phyloP scores from a whole-genome alignment of 2,888 invertebrate genomes.

The Patella depressa region DNA sequence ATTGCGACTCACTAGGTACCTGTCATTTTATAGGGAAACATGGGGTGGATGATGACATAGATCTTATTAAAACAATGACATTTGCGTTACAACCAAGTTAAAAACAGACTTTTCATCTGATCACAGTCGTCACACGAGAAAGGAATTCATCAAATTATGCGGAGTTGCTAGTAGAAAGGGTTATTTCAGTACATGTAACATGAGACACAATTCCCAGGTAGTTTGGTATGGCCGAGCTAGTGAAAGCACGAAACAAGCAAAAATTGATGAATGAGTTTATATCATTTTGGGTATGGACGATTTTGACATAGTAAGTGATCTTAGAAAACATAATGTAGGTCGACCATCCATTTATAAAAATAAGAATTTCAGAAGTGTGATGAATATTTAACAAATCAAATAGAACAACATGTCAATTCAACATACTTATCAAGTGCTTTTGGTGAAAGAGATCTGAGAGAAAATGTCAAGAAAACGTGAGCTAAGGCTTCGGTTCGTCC shows the following conservation, averaged over 20 bases:
- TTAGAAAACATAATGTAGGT: conserved; percentile 6
- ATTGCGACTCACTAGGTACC: not conserved
- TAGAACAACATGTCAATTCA: conserved; percentile 15
- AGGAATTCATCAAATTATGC: conserved; percentile 14
- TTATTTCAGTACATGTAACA: no score
- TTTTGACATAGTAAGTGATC: conserved; percentile 12
- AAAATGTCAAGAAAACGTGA: not conserved
- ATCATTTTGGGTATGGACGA: conserved; percentile 1
- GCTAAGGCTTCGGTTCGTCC: no score
- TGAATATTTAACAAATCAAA: not conserved
- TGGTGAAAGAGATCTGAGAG: not conserved
- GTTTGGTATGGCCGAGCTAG: conserved; percentile 1
- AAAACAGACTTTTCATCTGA: not conserved
- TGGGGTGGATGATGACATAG: not conserved
- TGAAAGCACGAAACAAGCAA: not conserved
- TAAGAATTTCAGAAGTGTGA: conserved; percentile 11
- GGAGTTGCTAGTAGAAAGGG: not conserved
- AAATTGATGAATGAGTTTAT: conserved; percentile 6
- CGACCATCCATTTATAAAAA: conserved; percentile 7
- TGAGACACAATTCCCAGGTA: not conserved
- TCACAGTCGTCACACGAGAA: conserved; percentile 14
- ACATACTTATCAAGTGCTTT: conserved; percentile 18
- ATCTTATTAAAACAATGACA: not conserved
- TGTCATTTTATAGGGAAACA: not conserved
- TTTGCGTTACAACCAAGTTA: not conserved